These are phyloP conservation scores for Microplitis deprimator DNA, from an alignment of 2,888 invertebrate species.

Conservation along the genomic window DNA sequence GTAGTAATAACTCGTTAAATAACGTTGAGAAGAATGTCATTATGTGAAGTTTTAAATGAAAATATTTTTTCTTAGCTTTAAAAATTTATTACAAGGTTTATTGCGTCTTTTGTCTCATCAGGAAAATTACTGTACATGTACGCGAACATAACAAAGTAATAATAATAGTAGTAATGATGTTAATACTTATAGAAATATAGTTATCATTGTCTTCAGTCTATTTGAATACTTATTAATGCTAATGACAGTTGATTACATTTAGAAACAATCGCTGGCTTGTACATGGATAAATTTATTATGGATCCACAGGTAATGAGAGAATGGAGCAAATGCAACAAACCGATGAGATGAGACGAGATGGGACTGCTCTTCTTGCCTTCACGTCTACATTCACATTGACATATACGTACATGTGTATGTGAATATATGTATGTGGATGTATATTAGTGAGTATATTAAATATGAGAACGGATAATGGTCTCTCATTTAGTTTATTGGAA, in stretches of 20 bases:
- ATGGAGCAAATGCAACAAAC: background rate
- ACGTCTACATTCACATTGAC: background rate
- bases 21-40: background rate
- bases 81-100: background rate
- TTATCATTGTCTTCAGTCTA: background rate
- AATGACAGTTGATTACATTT: constrained; percentile 1
- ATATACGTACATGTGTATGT: background rate
- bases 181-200: background rate
- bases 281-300: background rate
- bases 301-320: background rate
- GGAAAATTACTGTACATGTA: background rate
- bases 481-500: constrained; percentile 28
- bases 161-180: background rate
- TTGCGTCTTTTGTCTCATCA: background rate
- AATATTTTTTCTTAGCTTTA: background rate
- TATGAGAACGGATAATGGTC: background rate
- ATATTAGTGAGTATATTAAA: background rate
- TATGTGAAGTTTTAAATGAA: background rate
- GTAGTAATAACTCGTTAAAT: constrained; percentile 1
- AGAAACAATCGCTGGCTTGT: background rate
- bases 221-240: background rate
- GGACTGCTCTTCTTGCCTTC: background rate
- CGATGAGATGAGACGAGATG: background rate
- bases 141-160: background rate
- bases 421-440: background rate